Evolutionary conservation across 2,797 vertebrate species (phyloP), one percentile per base, ranked within the genome.

Genomic region (Acomys russatus): DNA sequence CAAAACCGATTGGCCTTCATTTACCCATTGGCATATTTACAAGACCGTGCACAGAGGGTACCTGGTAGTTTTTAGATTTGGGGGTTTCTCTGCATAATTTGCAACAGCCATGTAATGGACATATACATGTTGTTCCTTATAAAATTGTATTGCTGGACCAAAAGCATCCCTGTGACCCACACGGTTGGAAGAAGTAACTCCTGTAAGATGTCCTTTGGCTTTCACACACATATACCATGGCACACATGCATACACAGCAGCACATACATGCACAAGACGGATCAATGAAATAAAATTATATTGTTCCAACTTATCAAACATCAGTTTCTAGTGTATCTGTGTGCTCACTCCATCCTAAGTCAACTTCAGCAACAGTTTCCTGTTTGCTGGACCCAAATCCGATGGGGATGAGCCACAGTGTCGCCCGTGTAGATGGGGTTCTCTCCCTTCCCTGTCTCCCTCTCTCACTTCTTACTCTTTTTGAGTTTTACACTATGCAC

Each of bases 361-460:
- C 64, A 96, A 76, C 33, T 25, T 20, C 88, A 10, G 0, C 6
- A 5, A 17, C 2, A 1, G 56, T 2, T 1, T 18, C 28, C 51
- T 73, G 59, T 35, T 54, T 51, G 38, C 11, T 30, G 35, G n/a
- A 15, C 15, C 49, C 44, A 12, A 25, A n/a, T 12, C 1, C 8
- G 1, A 4, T 20, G 14, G 38, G 44, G 23, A 1, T 1, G 18
- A 68, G 14, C 4, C 4, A 18, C 0, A 2, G 33, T 4, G 71
- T 68, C 3, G 3, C 14, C 4, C 0, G 0, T 18, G 1, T 0
- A 10, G 3, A 3, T 30, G 3, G 28, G 4, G 14, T 5, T 44
- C n/a, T 30, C 20, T 17, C 18, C 18, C 54, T 44, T 4, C 44
- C 44, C 44, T 4, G 44, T 8, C n/a, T 8, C 7, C 7, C 12